phyloP scores from a whole-genome alignment of 2,797 vertebrate genomes.

The Centropyge bicolor region DNA sequence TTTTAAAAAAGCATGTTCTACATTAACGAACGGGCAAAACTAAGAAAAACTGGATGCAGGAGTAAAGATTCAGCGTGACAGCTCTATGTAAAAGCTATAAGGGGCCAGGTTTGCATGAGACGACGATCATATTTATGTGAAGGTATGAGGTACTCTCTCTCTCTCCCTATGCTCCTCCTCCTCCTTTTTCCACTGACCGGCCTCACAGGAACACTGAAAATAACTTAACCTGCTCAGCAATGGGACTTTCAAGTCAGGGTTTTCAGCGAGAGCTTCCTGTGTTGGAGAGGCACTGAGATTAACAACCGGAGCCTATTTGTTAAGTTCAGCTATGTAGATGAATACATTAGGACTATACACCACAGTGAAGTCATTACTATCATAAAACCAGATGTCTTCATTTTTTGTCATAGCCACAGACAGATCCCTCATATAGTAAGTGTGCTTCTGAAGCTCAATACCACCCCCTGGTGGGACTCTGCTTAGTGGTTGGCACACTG shows the following conservation, averaged over 20 bases:
- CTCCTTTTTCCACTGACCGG: constrained; percentile 77
- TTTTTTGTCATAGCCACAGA: constrained; percentile 75
- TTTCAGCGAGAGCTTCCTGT: constrained; percentile 73
- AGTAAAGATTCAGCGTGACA: constrained; percentile 45
- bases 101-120: constrained; percentile 57
- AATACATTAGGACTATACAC: constrained; percentile 70
- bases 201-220: constrained; percentile 86
- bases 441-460: constrained; percentile 88
- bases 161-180: constrained; percentile 46
- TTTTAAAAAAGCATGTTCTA: constrained; percentile 6
- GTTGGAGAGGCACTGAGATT: constrained; percentile 55
- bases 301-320: constrained; percentile 59
- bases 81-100: constrained; percentile 50
- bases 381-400: constrained; percentile 81
- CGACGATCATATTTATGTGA: constrained; percentile 63
- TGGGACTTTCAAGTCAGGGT: constrained; percentile 82
- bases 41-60: constrained; percentile 40
- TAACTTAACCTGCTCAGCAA: constrained; percentile 86
- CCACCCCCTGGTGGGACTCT: constrained; percentile 91
- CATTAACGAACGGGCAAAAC: constrained; percentile 48
- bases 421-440: constrained; percentile 59
- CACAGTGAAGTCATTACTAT: constrained; percentile 81
- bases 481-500: constrained; percentile 73
- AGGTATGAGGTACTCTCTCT: constrained; percentile 64
- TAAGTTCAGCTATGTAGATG: constrained; percentile 64